phyloP scores from a whole-genome alignment of 2,888 invertebrate genomes.

The Metellina segmentata region DNA sequence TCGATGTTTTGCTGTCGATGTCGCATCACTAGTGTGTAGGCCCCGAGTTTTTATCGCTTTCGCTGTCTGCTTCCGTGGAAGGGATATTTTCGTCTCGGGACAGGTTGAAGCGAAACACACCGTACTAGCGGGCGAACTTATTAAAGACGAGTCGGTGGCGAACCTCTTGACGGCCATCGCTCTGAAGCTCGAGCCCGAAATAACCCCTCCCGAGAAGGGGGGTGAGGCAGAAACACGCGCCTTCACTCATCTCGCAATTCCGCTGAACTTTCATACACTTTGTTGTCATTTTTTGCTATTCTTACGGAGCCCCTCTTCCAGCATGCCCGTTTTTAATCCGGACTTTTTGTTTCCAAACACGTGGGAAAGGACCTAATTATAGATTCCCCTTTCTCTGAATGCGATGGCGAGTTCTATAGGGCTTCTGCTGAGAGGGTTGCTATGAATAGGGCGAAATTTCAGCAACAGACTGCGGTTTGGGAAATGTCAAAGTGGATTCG shows the following conservation, averaged over 20 bases:
- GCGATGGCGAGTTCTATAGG: background rate
- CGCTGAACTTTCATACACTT: conserved; percentile 53
- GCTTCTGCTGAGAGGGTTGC: background rate
- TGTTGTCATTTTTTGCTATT: conserved; percentile 28
- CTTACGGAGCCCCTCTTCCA: background rate
- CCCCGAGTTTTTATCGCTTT: too few species aligned
- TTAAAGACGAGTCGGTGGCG: too few species aligned
- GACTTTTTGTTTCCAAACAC: conserved; percentile 4
- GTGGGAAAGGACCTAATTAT: conserved; percentile 33
- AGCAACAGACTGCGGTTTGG: background rate
- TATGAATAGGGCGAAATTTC: conserved; percentile 53
- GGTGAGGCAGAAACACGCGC: background rate
- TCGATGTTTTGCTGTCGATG: too few species aligned
- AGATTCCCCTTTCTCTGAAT: conserved; percentile 14
- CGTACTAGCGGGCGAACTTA: too few species aligned
- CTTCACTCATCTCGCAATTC: conserved; percentile 47
- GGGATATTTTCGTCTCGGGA: too few species aligned
- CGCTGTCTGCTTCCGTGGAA: too few species aligned
- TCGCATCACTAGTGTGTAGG: too few species aligned
- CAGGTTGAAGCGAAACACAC: too few species aligned
- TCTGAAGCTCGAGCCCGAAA: background rate
- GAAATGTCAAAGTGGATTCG: conserved; percentile 30
- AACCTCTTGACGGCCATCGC: too few species aligned
- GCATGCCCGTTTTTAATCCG: background rate
- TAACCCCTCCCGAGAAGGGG: background rate